phyloP scores from a whole-genome alignment of 2,797 vertebrate species.

The Crocidura indochinensis region DNA sequence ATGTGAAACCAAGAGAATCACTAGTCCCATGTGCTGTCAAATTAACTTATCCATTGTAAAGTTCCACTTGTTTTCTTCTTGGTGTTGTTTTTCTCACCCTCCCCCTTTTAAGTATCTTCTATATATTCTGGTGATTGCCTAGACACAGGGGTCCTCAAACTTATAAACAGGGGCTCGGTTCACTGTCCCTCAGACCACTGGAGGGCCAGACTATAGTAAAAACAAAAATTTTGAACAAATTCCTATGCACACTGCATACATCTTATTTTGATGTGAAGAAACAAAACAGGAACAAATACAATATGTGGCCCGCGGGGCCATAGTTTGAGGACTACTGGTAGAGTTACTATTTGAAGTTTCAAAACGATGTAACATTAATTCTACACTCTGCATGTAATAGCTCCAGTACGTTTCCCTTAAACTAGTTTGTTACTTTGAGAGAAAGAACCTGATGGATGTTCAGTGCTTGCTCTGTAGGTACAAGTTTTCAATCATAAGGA shows the following conservation, averaged over 20 bases:
- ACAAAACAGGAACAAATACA: no score
- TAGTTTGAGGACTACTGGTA: no score
- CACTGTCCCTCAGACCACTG: no score
- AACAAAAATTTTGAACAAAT: no score
- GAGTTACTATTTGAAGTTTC: neutral
- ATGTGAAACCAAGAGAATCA: neutral
- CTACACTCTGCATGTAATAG: neutral
- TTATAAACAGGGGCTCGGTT: no score
- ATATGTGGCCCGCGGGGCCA: no score
- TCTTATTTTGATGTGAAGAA: no score
- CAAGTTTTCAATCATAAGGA: neutral
- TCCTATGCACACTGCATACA: no score
- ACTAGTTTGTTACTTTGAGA: neutral
- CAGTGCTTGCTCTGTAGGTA: neutral
- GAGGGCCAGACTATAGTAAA: no score
- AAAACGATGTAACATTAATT: slow-evolving; percentile 18
- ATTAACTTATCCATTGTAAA: slow-evolving; percentile 1
- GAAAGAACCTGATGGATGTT: neutral
- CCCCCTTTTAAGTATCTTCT: neutral
- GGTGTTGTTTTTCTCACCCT: neutral
- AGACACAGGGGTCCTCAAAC: no score
- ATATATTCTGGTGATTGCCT: neutral
- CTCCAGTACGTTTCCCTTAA: slow-evolving; percentile 1
- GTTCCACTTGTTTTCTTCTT: neutral
- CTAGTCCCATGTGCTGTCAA: neutral